Base-by-base conservation (phyloP, 2,113 vertebrate genomes). In the Drymodes brunneopygia region DNA sequence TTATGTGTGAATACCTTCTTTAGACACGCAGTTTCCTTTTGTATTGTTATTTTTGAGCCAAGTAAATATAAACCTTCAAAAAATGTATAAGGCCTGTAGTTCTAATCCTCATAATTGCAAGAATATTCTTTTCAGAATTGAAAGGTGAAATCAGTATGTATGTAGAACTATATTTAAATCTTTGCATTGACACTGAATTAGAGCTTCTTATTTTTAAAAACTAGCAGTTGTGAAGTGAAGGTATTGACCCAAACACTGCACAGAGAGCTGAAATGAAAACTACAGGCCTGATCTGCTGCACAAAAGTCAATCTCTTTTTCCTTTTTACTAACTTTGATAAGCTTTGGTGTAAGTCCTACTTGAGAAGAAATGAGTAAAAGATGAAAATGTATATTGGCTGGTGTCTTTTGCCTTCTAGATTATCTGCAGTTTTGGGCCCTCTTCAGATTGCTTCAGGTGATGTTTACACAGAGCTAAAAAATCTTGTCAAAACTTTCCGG, bases 401-500 rank as follows among this genome's bases (percentile, higher is more conserved):
- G 16, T 36, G 35, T 75, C 92, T 74, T 96, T 92, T 96, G 70
- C 62, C 65, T 97, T 97, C 53, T 70, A 99, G 99, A 61, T 98
- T 99, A 75, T 98, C 97, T 92, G 98, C 96, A 88, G 97, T 99
- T 90, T 89, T 99, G 69, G 98, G 98, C 20, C 98, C 98, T 42
- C 98, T 99, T 96, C 94, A 96, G 87, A 97, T 99, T 92, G 95
- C 98, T 74, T 96, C 99, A 89, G 98, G 92, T 77, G 99, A 99
- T 87, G 74, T 99, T 97, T 98, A 98, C 44, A 97, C 97, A 17
- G 98, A 99, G 91, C 95, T 99, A 72, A 99, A 99, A 98, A 98
- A 96, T 88, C 98, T 99, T 87, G 97, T 99, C 80, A 98, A 97
- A 97, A 99, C 99, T 27, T 99, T 99, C 97, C 98, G 97, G 99